phyloP scores from a whole-genome alignment of 2,888 invertebrate genomes.

The Tubulanus polymorphus region DNA sequence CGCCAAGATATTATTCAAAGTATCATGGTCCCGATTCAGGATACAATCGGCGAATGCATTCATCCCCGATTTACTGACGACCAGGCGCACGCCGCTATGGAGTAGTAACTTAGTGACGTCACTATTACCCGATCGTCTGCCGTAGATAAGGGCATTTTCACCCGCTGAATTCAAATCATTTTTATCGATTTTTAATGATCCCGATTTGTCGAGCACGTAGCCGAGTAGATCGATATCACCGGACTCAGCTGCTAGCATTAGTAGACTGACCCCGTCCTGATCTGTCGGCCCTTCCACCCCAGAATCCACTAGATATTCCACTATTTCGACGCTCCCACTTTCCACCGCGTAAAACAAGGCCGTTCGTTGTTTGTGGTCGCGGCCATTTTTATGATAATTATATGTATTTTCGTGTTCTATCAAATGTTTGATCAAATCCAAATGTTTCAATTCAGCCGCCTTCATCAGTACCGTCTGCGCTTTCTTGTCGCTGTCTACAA shows the following conservation, averaged over 20 bases:
- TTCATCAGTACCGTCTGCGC: constrained; percentile 25
- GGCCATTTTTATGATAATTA: constrained; percentile 13
- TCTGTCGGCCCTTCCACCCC: constrained; percentile 14
- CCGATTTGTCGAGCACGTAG: constrained; percentile 8
- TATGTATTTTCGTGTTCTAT: constrained; percentile 15
- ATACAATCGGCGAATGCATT: constrained; percentile 9
- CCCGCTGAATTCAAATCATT: constrained; percentile 7
- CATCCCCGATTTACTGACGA: background rate
- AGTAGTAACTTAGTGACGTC: constrained; percentile 4
- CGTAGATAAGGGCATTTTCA: constrained; percentile 11
- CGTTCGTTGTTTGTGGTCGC: constrained; percentile 22
- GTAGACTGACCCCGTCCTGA: constrained; percentile 17
- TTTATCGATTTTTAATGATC: constrained; percentile 6
- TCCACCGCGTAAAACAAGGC: constrained; percentile 19
- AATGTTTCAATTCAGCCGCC: constrained; percentile 21
- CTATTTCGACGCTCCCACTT: constrained; percentile 18
- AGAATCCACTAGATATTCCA: constrained; percentile 17
- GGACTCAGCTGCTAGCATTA: constrained; percentile 24
- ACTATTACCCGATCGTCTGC: constrained; percentile 1
- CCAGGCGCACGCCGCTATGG: background rate
- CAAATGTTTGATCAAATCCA: constrained; percentile 13
- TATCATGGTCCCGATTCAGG: constrained; percentile 8
- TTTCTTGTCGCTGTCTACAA: constrained; percentile 18
- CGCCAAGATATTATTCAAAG: constrained; percentile 14
- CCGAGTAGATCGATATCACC: constrained; percentile 3